These are phyloP conservation scores for Zoanthus sociatus DNA, from an alignment of 92 coral and sea anemone genomes.

Conservation along the genomic window DNA sequence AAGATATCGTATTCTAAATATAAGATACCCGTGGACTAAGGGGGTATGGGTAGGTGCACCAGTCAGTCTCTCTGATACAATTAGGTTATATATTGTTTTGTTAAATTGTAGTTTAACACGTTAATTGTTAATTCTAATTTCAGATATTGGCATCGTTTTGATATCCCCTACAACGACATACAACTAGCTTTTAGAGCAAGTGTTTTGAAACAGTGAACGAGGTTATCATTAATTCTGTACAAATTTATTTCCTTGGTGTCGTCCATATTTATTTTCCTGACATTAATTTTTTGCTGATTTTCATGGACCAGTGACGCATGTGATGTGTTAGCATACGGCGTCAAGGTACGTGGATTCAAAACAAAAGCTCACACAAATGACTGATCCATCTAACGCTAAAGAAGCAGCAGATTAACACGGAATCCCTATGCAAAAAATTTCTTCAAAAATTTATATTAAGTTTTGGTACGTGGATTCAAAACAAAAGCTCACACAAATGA, in stretches of 20 bases:
- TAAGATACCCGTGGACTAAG: background rate
- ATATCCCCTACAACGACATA: background rate
- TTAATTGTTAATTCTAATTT: background rate
- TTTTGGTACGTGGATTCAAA: no score
- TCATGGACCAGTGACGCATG: no score
- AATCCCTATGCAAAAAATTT: background rate
- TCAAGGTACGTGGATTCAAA: no score
- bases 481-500: no score
- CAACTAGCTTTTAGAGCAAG: background rate
- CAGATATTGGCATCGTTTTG: background rate
- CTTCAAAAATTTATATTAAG: background rate
- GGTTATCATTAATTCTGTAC: no score
- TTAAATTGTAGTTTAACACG: background rate
- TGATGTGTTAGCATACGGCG: no score
- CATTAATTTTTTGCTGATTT: no score
- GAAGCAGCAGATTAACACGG: background rate
- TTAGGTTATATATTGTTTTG: background rate
- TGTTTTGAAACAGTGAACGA: background rate
- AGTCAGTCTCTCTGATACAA: background rate
- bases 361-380: no score
- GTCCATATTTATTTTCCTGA: no score
- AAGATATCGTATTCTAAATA: background rate
- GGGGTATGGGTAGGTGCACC: background rate
- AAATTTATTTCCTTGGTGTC: no score
- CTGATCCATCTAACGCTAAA: background rate